Evolutionary conservation across 2,888 invertebrate genomes (phyloP).

Genomic region (Amiota minor): DNA sequence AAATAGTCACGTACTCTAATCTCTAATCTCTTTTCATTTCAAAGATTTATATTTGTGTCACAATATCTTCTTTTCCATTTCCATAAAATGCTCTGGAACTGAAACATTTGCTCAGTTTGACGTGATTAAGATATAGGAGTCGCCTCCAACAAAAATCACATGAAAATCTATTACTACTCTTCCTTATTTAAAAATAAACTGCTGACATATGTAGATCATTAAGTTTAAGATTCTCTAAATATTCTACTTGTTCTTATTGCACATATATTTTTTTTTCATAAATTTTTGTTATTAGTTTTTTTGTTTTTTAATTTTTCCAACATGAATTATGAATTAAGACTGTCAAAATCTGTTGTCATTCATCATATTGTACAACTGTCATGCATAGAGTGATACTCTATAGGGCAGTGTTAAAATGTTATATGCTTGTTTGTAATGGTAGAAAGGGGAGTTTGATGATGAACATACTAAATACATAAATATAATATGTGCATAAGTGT

Average conservation of each 20-base stretch:
- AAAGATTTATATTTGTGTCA: too few relatives aligned
- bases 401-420: too few relatives aligned
- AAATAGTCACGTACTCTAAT: too few relatives aligned
- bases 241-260: background rate
- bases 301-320: slow-evolving; percentile 49
- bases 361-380: slow-evolving; percentile 45
- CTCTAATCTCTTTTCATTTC: too few relatives aligned
- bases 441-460: slow-evolving; percentile 21
- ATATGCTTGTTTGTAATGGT: slow-evolving; percentile 11
- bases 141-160: too few relatives aligned
- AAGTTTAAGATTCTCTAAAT: slow-evolving; percentile 35
- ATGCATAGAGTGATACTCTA: background rate
- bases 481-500: too few relatives aligned
- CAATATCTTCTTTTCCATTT: too few relatives aligned
- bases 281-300: slow-evolving; percentile 3
- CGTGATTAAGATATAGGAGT: too few relatives aligned
- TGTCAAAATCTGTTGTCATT: slow-evolving; percentile 64
- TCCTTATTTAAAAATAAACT: slow-evolving; percentile 6
- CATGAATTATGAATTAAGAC: slow-evolving; percentile 63
- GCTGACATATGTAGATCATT: slow-evolving; percentile 65
- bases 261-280: background rate
- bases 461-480: too few relatives aligned
- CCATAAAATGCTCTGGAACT: too few relatives aligned
- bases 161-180: too few relatives aligned
- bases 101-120: too few relatives aligned